A percentile compares a stretch with the other conserved stretches of the same genome.
phyloP scores from a whole-genome alignment of 2,888 invertebrate genomes.

The Spodoptera littoralis region DNA sequence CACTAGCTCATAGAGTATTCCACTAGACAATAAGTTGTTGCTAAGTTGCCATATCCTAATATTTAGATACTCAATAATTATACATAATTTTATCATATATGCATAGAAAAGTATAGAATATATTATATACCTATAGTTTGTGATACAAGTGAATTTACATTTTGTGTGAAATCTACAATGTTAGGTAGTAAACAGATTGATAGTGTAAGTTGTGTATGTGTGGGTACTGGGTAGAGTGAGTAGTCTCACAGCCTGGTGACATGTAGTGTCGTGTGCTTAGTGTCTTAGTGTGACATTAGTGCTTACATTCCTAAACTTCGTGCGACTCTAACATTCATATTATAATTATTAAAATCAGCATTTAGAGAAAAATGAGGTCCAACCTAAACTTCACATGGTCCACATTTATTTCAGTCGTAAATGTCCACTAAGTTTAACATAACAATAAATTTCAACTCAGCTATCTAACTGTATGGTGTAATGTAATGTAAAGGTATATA shows the following conservation, averaged over 20 bases:
- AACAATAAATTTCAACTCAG: too few species aligned
- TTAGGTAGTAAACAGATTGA: slow-evolving; percentile 65
- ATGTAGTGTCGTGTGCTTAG: neutral
- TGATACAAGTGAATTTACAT: slow-evolving; percentile 87
- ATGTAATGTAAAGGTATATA: too few species aligned
- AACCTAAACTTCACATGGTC: too few species aligned
- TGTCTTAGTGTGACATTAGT: too few species aligned
- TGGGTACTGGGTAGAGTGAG: slow-evolving; percentile 6
- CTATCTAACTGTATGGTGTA: too few species aligned
- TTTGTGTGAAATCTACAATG: slow-evolving; percentile 80
- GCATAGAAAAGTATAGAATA: slow-evolving; percentile 82
- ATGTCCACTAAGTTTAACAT: too few species aligned
- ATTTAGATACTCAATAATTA: slow-evolving; percentile 86
- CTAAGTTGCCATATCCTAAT: slow-evolving; percentile 88
- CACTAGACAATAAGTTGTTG: slow-evolving; percentile 88
- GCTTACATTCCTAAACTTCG: too few species aligned
- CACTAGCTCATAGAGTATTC: slow-evolving; percentile 75
- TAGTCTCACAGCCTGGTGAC: slow-evolving; percentile 14
- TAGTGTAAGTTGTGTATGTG: slow-evolving; percentile 48
- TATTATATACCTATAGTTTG: slow-evolving; percentile 86
- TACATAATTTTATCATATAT: slow-evolving; percentile 77
- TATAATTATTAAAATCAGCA: too few species aligned
- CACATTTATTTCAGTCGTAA: too few species aligned
- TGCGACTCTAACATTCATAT: too few species aligned
- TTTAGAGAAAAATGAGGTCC: too few species aligned